Conservation (phyloP, 2,113 vertebrate species). For the Microcebus murinus region DNA sequence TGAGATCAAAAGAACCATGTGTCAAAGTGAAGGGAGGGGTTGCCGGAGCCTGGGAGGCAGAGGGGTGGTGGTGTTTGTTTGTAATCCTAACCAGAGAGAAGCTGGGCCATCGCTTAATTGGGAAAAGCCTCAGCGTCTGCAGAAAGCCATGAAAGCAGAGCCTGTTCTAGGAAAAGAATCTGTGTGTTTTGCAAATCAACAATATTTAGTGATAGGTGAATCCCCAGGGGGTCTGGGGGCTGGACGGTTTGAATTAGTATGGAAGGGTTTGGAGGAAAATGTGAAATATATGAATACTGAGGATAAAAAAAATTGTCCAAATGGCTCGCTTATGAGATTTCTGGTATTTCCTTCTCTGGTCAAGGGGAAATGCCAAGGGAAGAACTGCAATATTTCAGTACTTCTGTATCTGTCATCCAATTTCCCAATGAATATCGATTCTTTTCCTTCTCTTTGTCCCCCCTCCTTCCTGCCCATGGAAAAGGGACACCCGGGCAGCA, state of each 20-base stretch:
- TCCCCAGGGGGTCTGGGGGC: slow-evolving; percentile 18
- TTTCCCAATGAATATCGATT: slow-evolving; percentile 54
- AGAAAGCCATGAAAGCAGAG: slow-evolving; percentile 66
- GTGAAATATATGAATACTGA: slow-evolving; percentile 67
- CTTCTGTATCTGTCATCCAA: slow-evolving; percentile 63
- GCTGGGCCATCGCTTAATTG: slow-evolving; percentile 70
- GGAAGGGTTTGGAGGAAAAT: slow-evolving; percentile 69
- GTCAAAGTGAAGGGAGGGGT: slow-evolving; percentile 65
- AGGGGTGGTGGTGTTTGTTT: slow-evolving; percentile 60
- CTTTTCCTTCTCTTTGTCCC: not conserved
- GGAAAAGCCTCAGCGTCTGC: slow-evolving; percentile 76
- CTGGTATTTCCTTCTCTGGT: slow-evolving; percentile 79
- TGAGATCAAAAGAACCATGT: slow-evolving; percentile 75
- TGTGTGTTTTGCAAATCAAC: slow-evolving; percentile 78
- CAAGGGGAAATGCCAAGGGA: slow-evolving; percentile 70
- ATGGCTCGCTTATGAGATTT: slow-evolving; percentile 74
- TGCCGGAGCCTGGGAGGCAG: not conserved
- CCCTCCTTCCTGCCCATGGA: not conserved
- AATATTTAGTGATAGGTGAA: slow-evolving; percentile 77
- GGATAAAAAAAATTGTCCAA: slow-evolving; percentile 48
- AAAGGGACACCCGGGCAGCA: not conserved
- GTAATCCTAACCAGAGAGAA: slow-evolving; percentile 80
- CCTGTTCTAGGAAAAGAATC: slow-evolving; percentile 71
- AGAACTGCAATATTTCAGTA: slow-evolving; percentile 62
- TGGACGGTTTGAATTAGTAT: slow-evolving; percentile 75